phyloP scores from a whole-genome alignment of 2,888 invertebrate genomes.

The Cerastis rubricosa region DNA sequence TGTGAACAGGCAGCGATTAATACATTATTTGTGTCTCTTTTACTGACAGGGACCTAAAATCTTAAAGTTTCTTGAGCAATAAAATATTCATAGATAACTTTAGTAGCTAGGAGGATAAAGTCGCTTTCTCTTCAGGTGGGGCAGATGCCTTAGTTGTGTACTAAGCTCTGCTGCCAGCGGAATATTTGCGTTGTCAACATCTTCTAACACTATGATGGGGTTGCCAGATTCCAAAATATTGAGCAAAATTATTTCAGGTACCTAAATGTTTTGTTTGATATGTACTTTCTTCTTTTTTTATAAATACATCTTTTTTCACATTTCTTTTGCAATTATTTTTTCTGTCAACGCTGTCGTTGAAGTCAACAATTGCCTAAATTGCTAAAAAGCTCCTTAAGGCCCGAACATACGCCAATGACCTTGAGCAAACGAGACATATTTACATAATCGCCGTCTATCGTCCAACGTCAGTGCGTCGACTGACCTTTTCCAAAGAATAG shows the following conservation, averaged over 20 bases:
- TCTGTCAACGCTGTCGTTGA: no score
- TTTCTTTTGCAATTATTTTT: neutral
- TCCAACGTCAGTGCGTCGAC: no score
- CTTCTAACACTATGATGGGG: slow-evolving; percentile 45
- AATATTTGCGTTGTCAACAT: slow-evolving; percentile 61
- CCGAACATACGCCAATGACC: no score
- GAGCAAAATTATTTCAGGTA: neutral
- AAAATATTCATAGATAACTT: neutral
- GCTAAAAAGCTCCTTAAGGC: neutral
- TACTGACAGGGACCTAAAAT: neutral
- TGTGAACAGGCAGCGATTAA: neutral
- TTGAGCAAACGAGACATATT: no score
- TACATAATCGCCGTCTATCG: no score
- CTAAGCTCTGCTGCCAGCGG: slow-evolving; percentile 40
- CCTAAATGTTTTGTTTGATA: neutral
- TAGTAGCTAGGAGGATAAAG: neutral
- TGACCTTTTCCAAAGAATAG: no score
- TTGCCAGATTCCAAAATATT: slow-evolving; percentile 37
- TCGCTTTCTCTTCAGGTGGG: neutral
- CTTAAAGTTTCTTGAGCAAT: neutral
- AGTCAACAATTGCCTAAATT: neutral
- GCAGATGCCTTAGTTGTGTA: slow-evolving; percentile 1
- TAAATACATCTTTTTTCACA: no score
- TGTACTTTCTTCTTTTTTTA: neutral
- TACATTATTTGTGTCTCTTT: neutral